Evolutionary conservation across 2,113 vertebrate species (phyloP).

Genomic region (Atractosteus spatula): DNA sequence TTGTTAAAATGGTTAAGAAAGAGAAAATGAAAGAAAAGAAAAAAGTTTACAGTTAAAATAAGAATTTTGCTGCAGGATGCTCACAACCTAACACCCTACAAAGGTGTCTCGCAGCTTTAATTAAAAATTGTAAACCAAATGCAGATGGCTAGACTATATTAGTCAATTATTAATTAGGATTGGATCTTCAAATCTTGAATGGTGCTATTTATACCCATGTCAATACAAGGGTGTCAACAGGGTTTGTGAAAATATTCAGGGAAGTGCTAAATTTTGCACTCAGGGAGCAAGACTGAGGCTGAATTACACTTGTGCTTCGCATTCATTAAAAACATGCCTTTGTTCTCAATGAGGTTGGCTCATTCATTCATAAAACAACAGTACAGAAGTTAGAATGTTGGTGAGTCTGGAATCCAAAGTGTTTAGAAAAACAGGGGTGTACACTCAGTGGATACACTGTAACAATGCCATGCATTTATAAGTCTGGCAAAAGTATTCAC

Average conservation of each 20-base stretch:
- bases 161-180: slow-evolving; percentile 27
- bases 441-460: too few relatives aligned
- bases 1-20: too few relatives aligned
- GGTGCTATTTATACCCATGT: slow-evolving; percentile 25
- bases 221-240: slow-evolving; percentile 22
- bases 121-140: slow-evolving; percentile 36
- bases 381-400: too few relatives aligned
- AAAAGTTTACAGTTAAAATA: slow-evolving; percentile 11
- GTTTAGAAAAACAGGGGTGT: too few relatives aligned
- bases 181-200: slow-evolving; percentile 30
- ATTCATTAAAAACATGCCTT: slow-evolving; percentile 26
- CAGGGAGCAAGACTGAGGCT: slow-evolving; percentile 31
- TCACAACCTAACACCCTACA: slow-evolving; percentile 18
- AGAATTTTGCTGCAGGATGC: slow-evolving; percentile 9
- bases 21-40: background rate
- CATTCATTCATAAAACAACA: slow-evolving; percentile 34
- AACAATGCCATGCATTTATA: too few relatives aligned
- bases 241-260: slow-evolving; percentile 26
- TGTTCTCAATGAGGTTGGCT: slow-evolving; percentile 20
- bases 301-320: slow-evolving; percentile 41
- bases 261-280: slow-evolving; percentile 38
- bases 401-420: too few relatives aligned
- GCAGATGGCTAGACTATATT: slow-evolving; percentile 14
- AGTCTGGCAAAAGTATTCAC: too few relatives aligned
- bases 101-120: slow-evolving; percentile 27